phyloP scores from a whole-genome alignment of 2,113 vertebrate species.

The Procavia capensis region DNA sequence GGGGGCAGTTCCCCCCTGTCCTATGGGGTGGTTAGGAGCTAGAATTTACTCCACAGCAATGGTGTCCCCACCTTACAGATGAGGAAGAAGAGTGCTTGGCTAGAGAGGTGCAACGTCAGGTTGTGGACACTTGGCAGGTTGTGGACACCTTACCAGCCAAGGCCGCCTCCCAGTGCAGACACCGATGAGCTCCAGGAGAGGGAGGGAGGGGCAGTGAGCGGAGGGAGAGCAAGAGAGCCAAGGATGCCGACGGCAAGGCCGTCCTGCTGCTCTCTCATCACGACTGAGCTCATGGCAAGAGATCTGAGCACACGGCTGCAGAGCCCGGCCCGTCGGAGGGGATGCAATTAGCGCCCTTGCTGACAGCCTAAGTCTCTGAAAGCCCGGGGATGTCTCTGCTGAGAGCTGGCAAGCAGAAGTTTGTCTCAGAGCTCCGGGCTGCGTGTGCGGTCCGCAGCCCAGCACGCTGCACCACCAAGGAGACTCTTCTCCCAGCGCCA shows the following conservation, averaged over 20 bases:
- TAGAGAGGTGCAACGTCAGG: background rate
- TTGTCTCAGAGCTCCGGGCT: accelerated
- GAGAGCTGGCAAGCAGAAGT: background rate
- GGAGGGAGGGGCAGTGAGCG: background rate
- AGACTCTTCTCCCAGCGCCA: background rate
- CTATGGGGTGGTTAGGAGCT: too few relatives aligned
- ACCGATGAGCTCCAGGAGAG: background rate
- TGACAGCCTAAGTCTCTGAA: background rate
- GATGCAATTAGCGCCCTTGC: background rate
- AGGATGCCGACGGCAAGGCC: background rate
- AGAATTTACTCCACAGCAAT: too few relatives aligned
- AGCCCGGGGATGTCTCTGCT: background rate
- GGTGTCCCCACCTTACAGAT: background rate
- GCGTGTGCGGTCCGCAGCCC: accelerated
- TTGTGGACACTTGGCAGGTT: background rate
- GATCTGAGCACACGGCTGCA: background rate
- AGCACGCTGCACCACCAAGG: background rate
- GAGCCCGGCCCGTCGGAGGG: background rate
- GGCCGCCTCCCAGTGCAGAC: background rate
- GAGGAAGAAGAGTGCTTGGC: background rate
- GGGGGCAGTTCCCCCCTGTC: too few relatives aligned
- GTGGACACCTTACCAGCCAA: background rate
- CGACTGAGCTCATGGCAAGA: background rate
- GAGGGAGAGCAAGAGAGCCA: background rate
- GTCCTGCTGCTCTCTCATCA: background rate